Evolutionary conservation across 2,888 invertebrate species (phyloP), one percentile per base, ranked within the genome.

Genomic region (Tethea ocularis): DNA sequence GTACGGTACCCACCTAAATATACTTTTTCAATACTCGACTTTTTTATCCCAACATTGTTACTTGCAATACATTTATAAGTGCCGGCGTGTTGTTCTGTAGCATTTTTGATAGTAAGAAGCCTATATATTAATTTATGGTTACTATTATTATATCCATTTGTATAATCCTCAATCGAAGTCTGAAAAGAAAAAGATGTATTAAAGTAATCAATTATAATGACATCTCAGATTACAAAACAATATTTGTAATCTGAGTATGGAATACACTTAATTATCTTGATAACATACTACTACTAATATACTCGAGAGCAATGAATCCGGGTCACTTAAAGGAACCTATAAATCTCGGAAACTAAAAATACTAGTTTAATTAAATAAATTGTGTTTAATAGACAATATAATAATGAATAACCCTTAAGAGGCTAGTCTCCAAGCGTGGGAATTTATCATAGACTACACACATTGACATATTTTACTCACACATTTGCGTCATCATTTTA

Each of bases 61-160:
- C 61, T 72, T 1, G 86, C 76, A 10, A 70, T 58, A 58, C 92
- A 92, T 0, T 41, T 72, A 62, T 91, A 92, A 0, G 1, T 33
- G 0, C 91, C 91, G 4, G 58, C 77, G 57, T 88, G 80, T 13
- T 75, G 67, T 53, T 64, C 68, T 0, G 77, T 80, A 0, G 89
- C 89, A 58, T 88, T 85, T 1, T 51, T 36, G 29, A 91, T 69
- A 24, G 77, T 86, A 52, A 91, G 74, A 0, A 20, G 8, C 2
- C 6, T 46, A 20, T 46, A 20, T 20, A 17, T 10, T 41, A 46
- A 10, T 10, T 46, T 15, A 46, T 46, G 10, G 46, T 8, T 46
- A n/a, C 10, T n/a, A 38, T 6, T 38, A n/a, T 0, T n/a, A n/a
- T 38, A 1, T 38, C 10, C 5, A 38, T 38, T 38, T 6, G 38